Evolutionary conservation across 2,888 invertebrate genomes (phyloP), one percentile per base, ranked within the genome.

Genomic region (Panopea generosa): DNA sequence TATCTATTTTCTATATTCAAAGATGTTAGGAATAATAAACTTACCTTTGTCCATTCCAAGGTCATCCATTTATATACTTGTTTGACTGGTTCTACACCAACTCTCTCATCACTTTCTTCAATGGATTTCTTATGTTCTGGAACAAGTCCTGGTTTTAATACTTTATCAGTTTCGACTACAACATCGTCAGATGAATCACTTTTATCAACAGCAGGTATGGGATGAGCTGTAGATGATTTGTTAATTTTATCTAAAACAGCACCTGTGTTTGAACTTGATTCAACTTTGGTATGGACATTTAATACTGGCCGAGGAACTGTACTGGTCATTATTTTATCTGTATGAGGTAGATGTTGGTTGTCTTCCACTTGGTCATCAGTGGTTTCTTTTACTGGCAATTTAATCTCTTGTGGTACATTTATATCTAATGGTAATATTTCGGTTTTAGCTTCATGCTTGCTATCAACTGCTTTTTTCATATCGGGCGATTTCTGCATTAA

Each of bases 11-110:
- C n/a, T n/a, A n/a, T n/a, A n/a, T n/a, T n/a, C n/a, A n/a, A n/a
- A n/a, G n/a, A n/a, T n/a, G n/a, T n/a, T n/a, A n/a, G n/a, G n/a
- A n/a, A n/a, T n/a, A n/a, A n/a, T n/a, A n/a, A n/a, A 62, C 65
- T 59, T 70, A 86, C 86, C 66, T 80, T 80, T 16, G 76, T 80
- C 86, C 86, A 86, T 20, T 78, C 70, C 27, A 69, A 65, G 16
- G 80, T 60, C 20, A 49, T 69, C 86, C 86, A 86, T 16, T 65
- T 69, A 16, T 6, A 33, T 7, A 11, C 33, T 11, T 33, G 4
- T 33, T 33, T 33, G 33, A 33, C 33, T 33, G 33, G 33, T 33
- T 33, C 9, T 20, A 40, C 26, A 40, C 22, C 52, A 27, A 27
- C 14, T 24, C 38, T 50, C 22, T 50, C 40, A 14, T 26, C 27